Base-by-base conservation (phyloP, 2,888 invertebrate species). In the Tipula lateralis region DNA sequence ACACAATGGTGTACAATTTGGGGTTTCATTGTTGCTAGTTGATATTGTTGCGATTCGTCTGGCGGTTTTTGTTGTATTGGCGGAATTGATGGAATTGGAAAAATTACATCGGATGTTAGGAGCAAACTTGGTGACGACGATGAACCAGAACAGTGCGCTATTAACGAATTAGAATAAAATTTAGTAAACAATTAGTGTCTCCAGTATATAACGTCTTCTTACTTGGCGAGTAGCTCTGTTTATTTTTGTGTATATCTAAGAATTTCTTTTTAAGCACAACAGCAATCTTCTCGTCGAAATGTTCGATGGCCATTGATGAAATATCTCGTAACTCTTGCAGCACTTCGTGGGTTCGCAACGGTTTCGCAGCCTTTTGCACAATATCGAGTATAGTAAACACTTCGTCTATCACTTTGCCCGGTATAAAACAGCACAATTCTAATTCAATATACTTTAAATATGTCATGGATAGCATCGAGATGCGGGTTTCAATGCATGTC, bases 381-480 rank as follows among this genome's bases (percentile, higher is more conserved):
- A 95, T 90, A 13, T 91, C 89, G 12, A 98, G 90, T 0, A 98
- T 95, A 85, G 93, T 92, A 86, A 93, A 93, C 85, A 97, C 94
- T 91, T 98, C 98, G 89, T 98, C 98, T 86, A 98, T 90, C 88
- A 97, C 97, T 92, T 96, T 96, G 85, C 98, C 98, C 0, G 98
- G 97, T 88, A 98, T 97, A 88, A 98, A 98, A 88, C 97, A 97
- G 88, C 97, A 96, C 24, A 96, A 90, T 85, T 94, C 94, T 44
- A 93, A 91, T 86, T 97, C 96, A 34, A 97, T 95, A 88, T 95
- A 96, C 90, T 97, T 97, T 85, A 94, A 93, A 88, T 96, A 98
- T 0, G 97, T 97, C 97, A 98, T 97, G 50, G 95, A 95, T 13
- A 98, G 92, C 94, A 98, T 95, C 0, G 97, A 97, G 84, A 98